Evolutionary conservation across 2,113 vertebrate species (phyloP).

Genomic region (Riparia riparia): DNA sequence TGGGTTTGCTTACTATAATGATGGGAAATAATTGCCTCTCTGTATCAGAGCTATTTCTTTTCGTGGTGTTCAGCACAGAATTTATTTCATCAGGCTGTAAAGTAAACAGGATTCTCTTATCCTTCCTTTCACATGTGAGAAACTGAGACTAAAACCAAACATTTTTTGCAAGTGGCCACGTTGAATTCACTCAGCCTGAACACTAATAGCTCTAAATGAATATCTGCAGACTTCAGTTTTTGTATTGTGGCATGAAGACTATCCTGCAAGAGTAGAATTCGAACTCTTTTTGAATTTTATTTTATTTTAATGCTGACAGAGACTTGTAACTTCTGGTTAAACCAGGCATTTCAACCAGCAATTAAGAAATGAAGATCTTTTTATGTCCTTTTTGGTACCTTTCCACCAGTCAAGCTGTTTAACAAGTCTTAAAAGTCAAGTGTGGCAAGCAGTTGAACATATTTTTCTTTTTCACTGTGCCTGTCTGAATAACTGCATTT

Average conservation of each 20-base stretch:
- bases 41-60: not conserved
- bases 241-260: not conserved
- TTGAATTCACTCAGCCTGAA: not conserved
- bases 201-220: not conserved
- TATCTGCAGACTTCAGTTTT: not conserved
- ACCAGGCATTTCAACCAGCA: not conserved
- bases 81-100: not conserved
- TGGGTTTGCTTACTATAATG: not conserved
- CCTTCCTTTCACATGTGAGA: not conserved
- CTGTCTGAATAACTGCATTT: not conserved
- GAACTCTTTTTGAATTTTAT: not conserved
- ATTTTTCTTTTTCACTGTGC: not conserved
- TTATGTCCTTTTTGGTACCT: not conserved
- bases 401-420: not conserved
- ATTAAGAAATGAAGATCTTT: not conserved
- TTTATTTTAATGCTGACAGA: not conserved
- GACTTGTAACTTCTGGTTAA: not conserved
- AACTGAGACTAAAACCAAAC: not conserved
- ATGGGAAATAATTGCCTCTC: not conserved
- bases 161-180: not conserved
- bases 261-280: not conserved
- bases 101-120: slow-evolving; percentile 10
- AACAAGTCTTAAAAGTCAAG: not conserved
- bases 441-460: not conserved
- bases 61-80: not conserved